These are phyloP conservation scores for Lasioglossum lativentre DNA, from an alignment of 2,888 invertebrate species.

Conservation along the genomic window DNA sequence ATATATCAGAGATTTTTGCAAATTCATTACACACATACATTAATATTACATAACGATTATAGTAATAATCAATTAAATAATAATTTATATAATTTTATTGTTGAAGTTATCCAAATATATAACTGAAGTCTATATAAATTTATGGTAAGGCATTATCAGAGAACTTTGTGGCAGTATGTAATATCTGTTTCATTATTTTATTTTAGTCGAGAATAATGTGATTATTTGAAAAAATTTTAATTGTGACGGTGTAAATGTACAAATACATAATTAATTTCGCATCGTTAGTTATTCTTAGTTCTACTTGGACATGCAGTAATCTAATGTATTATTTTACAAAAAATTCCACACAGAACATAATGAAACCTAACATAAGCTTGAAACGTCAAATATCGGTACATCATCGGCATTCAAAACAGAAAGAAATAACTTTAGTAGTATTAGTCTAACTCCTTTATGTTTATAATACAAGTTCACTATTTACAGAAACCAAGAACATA, in stretches of 20 bases:
- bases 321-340: conserved; percentile 54
- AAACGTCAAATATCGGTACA: conserved; percentile 37
- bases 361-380: conserved; percentile 52
- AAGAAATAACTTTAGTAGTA: conserved; percentile 25
- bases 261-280: conserved; percentile 72
- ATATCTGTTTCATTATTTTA: conserved; percentile 24
- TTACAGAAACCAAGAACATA: conserved; percentile 55
- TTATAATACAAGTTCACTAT: conserved; percentile 61
- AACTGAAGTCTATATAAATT: conserved; percentile 41
- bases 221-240: conserved; percentile 44
- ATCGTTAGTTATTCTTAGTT: conserved; percentile 53
- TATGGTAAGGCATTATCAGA: conserved; percentile 29
- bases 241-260: conserved; percentile 67
- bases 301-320: conserved; percentile 71
- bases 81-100: conserved; percentile 17
- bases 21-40: conserved; percentile 57
- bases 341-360: conserved; percentile 44
- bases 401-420: conserved; percentile 24
- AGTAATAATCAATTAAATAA: conserved; percentile 31
- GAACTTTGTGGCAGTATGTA: no score
- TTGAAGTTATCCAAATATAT: conserved; percentile 31
- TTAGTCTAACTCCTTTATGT: conserved; percentile 33
- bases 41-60: conserved; percentile 56
- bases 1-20: conserved; percentile 49
- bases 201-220: conserved; percentile 41